Evolutionary conservation across 2,113 vertebrate species (phyloP), one percentile per base, ranked within the genome.

Genomic region (Neotragus pygmaeus): DNA sequence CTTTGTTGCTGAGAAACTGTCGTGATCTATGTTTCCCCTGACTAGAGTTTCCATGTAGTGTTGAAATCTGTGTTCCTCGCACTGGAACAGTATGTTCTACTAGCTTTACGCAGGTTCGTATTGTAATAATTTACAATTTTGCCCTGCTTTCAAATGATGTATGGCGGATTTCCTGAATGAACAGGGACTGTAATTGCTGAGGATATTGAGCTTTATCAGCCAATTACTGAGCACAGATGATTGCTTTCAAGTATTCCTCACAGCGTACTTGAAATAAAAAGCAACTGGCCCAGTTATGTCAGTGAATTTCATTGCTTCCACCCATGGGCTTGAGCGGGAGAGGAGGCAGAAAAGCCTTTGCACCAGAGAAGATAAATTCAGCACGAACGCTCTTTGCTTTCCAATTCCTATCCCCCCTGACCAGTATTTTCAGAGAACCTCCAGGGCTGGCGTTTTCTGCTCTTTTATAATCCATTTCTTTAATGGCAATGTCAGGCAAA

Each of bases 41-140:
- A 62, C 57, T 19, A 16, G 90, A n/a, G 86, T 95, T 96, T 88
- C 88, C 80, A 75, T 47, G 94, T 58, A 3, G 60, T 30, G 10
- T 81, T 87, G 90, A 64, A 75, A 81, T 97, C 97, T 88, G 78
- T 95, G 95, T 90, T 94, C 90, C 95, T 87, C 60, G 16, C 86
- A 51, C 33, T 28, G 0, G 88, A 96, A 80, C 43, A 85, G 94
- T 91, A 85, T 98, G 93, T 93, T 96, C 23, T 70, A 95, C 94
- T 23, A 91, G 73, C 51, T 2, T 15, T 53, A 60, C 84, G 95
- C 95, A 97, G 97, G 62, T 97, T 96, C 39, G 53, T 94, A 91
- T 98, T 94, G 86, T 64, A 96, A 98, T 98, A 97, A 97, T 97
- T 98, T 95, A 98, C 97, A 88, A 88, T 95, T 97, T 96, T 94